Conservation (phyloP, 2,797 vertebrate genomes). For the Lagodon rhomboides region DNA sequence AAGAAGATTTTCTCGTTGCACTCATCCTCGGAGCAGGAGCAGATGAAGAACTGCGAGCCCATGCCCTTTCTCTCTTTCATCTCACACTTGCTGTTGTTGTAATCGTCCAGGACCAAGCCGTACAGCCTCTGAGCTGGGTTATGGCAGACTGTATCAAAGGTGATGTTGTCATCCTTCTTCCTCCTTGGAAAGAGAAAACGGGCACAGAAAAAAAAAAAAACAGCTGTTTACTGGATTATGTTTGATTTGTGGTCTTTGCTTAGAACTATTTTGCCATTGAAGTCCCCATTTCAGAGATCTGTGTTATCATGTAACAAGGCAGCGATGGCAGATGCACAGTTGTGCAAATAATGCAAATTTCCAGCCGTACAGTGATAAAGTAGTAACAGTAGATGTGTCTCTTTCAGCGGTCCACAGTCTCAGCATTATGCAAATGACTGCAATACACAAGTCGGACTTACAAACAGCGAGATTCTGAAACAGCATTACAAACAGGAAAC, state of each 20-base stretch:
- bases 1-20: constrained; percentile 91
- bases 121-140: constrained; percentile 85
- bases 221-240: constrained; percentile 7
- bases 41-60: constrained; percentile 91
- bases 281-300: constrained; percentile 18
- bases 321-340: constrained; percentile 5
- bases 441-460: constrained; percentile 48
- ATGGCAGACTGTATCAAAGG: constrained; percentile 93
- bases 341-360: constrained; percentile 43
- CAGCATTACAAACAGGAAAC: constrained; percentile 40
- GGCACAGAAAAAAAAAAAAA: constrained; percentile 10
- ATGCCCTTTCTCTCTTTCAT: constrained; percentile 89
- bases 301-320: constrained; percentile 17
- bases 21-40: constrained; percentile 89
- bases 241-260: constrained; percentile 20
- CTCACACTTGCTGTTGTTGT: constrained; percentile 85
- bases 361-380: constrained; percentile 33
- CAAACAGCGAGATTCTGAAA: constrained; percentile 45
- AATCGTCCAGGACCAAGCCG: constrained; percentile 87
- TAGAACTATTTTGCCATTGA: neutral
- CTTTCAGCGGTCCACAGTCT: constrained; percentile 31
- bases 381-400: constrained; percentile 47
- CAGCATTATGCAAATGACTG: constrained; percentile 61
- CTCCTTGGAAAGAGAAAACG: constrained; percentile 82
- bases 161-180: constrained; percentile 88